phyloP scores from a whole-genome alignment of 2,888 invertebrate species.

The Clistopyga incitator region DNA sequence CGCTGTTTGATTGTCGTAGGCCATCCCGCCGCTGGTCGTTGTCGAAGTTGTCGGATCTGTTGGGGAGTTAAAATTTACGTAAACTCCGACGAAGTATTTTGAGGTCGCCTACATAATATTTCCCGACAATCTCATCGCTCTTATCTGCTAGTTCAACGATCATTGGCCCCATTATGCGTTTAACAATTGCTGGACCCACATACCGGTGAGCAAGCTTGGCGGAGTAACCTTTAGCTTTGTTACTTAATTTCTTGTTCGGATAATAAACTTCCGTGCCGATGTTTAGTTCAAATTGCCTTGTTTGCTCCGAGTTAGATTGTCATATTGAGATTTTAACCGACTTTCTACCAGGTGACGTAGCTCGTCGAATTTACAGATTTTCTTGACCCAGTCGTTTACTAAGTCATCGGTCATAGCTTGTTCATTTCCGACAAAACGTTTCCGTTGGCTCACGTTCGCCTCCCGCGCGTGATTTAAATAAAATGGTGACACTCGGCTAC shows the following conservation, averaged over 20 bases:
- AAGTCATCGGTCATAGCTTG: not conserved
- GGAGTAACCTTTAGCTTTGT: slow-evolving; percentile 49
- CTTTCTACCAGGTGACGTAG: slow-evolving; percentile 30
- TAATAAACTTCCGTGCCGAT: not conserved
- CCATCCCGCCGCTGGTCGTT: not conserved
- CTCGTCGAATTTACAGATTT: slow-evolving; percentile 35
- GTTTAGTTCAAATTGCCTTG: not conserved
- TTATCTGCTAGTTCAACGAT: slow-evolving; percentile 48
- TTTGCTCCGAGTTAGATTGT: not conserved
- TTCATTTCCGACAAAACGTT: not conserved
- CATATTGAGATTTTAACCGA: not conserved
- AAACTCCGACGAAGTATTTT: slow-evolving; percentile 23
- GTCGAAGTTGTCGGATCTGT: not conserved
- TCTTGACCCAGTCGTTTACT: slow-evolving; percentile 11
- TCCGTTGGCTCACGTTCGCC: not conserved
- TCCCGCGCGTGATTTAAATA: slow-evolving; percentile 59
- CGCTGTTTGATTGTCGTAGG: not conserved
- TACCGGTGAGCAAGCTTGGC: slow-evolving; percentile 51
- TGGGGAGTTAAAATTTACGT: not conserved
- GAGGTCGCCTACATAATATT: slow-evolving; percentile 41
- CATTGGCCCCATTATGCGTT: slow-evolving; percentile 52
- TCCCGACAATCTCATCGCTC: slow-evolving; percentile 39
- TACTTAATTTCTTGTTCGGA: slow-evolving; percentile 41
- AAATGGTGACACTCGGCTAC: slow-evolving; percentile 58
- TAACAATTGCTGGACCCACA: slow-evolving; percentile 49